Evolutionary conservation across 2,888 invertebrate species (phyloP), one percentile per base, ranked within the genome.

Genomic region (Myathropa florea): DNA sequence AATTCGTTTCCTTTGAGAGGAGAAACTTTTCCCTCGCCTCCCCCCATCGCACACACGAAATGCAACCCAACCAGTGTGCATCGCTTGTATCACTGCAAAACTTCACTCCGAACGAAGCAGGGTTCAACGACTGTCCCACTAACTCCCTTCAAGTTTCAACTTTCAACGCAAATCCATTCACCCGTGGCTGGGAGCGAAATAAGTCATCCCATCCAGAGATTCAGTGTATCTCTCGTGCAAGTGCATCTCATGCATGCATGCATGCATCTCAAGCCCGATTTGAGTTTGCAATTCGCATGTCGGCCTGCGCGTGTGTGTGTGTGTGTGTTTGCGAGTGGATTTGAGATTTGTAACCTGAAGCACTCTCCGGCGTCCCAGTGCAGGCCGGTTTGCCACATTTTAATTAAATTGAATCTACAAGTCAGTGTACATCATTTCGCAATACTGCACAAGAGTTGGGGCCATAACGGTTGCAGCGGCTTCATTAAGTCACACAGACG

Each of bases 71-170:
- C 46, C 46, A 46, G 36, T 26, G 39, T 21, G 12, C 53, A 46
- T 57, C 4, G 36, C 30, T 4, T 63, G 59, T 70, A 46, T 60
- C 33, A 59, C 59, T 59, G 30, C 33, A 30, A 23, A 60, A 72
- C 59, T 79, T 33, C 46, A 72, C 55, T 65, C 59, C 26, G 60
- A 53, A 21, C 9, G 14, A 39, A 6, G 14, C 26, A 53, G 39
- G 46, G 75, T 81, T 81, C 75, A 81, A 81, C 81, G 70, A 81
- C 81, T 75, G 81, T n/a, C 75, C 81, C 63, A 81, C 75, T 81
- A 63, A 81, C 81, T 75, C 75, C 63, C 72, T 75, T 81, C 73
- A 23, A 80, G 61, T 39, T 57, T 67, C 59, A 65, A 67, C 59
- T 76, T 24, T 76, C 59, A 46, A 46, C 14, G 53, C 30, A 77